Conservation (phyloP, 2,888 invertebrate species). For the Ceratothoa steindachneri region DNA sequence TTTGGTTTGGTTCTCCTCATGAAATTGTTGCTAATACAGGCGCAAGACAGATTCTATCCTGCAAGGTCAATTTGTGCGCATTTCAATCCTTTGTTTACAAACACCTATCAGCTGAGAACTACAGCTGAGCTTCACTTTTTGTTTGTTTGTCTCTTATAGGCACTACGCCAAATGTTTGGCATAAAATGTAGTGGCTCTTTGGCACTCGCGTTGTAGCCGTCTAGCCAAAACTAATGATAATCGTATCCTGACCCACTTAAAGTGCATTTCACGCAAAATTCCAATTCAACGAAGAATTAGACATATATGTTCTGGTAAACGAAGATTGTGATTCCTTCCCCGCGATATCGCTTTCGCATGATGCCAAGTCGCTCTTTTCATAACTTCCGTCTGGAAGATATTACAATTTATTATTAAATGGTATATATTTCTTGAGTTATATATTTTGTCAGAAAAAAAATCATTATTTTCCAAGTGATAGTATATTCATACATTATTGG, state of each 20-base stretch:
- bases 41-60: no score
- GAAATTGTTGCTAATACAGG: no score
- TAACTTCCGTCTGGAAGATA: not conserved
- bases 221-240: not conserved
- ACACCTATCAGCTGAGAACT: slow-evolving; percentile 2
- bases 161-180: not conserved
- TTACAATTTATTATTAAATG: no score
- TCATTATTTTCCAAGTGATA: no score
- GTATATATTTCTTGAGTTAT: no score
- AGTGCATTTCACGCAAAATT: not conserved
- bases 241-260: not conserved
- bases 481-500: no score
- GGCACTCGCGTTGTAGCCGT: not conserved
- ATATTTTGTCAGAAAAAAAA: no score
- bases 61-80: not conserved
- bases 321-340: not conserved
- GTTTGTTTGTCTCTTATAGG: not conserved
- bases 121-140: not conserved
- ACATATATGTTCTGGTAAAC: not conserved
- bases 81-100: slow-evolving; percentile 1
- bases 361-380: not conserved
- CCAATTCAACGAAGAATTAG: not conserved
- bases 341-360: not conserved
- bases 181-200: not conserved
- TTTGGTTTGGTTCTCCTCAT: no score